Percentiles rank a stretch among this genome's conserved stretches.
These are phyloP conservation scores for Corvus cornix DNA, from an alignment of 2,113 vertebrate genomes.

Conservation along the genomic window DNA sequence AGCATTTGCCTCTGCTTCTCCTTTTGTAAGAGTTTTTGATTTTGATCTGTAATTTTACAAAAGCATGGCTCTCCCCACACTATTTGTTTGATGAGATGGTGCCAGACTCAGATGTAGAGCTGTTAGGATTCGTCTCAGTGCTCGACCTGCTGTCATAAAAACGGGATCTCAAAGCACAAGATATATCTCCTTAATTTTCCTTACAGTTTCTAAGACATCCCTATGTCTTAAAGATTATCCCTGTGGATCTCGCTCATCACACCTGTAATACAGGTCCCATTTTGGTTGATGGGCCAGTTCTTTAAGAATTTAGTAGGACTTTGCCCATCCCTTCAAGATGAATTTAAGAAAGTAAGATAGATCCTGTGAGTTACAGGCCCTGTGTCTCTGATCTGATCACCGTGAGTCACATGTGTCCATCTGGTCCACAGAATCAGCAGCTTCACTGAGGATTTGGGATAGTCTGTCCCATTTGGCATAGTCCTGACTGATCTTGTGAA, in stretches of 20 bases:
- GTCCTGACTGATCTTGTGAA: background rate
- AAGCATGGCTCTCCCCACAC: rapidly evolving
- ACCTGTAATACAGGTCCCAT: background rate
- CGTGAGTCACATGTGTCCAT: rapidly evolving
- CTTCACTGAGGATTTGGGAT: background rate
- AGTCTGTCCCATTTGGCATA: background rate
- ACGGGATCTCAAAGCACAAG: background rate
- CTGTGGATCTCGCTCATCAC: background rate
- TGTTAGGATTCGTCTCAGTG: background rate
- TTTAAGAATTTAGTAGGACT: background rate
- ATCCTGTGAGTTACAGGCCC: background rate
- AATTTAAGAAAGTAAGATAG: background rate
- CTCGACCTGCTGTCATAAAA: background rate
- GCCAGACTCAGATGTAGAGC: background rate
- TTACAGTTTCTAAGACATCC: background rate
- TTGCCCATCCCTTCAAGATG: background rate
- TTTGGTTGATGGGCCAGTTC: background rate
- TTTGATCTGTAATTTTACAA: background rate
- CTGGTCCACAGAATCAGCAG: background rate
- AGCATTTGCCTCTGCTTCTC: background rate
- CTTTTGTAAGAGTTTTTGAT: background rate
- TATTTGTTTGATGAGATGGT: background rate
- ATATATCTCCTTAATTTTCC: background rate
- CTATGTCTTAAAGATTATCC: background rate
- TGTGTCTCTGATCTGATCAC: background rate